Evolutionary conservation across 2,888 invertebrate genomes (phyloP).

Genomic region (Lucinisca nassula): DNA sequence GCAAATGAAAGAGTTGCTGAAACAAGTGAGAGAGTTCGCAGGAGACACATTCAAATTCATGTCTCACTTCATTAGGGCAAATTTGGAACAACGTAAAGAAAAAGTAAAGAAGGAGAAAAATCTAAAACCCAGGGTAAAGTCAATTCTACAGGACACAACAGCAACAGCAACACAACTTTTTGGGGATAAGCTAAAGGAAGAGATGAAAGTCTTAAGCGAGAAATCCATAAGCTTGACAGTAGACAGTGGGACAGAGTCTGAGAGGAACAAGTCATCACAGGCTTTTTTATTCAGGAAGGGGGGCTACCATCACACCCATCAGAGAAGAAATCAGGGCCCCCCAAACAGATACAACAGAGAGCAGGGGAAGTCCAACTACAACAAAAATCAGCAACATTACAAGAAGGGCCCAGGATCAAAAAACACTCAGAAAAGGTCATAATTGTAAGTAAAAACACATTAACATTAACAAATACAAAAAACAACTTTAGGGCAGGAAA

Average conservation of each 20-base stretch:
- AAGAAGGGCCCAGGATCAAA: background rate
- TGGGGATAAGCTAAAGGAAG: background rate
- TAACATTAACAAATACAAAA: background rate
- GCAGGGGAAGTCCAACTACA: too few species aligned
- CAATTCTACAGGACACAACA: background rate
- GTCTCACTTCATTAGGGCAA: background rate
- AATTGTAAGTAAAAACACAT: background rate
- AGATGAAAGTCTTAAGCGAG: background rate
- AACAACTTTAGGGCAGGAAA: slow-evolving; percentile 17
- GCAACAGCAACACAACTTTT: background rate
- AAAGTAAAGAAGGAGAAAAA: background rate
- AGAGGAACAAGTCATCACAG: background rate
- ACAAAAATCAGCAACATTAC: background rate
- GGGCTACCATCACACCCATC: background rate
- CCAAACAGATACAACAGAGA: too few species aligned
- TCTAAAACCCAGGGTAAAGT: background rate
- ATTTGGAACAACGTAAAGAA: background rate
- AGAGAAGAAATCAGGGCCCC: background rate
- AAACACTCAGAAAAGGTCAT: background rate
- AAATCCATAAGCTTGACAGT: background rate
- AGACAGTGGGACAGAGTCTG: background rate
- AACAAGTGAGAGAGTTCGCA: too few species aligned
- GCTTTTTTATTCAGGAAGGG: background rate
- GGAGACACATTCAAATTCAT: background rate
- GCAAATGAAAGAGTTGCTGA: background rate